These are phyloP conservation scores for Alsophila aescularia DNA, from an alignment of 2,888 invertebrate species.

Conservation along the genomic window DNA sequence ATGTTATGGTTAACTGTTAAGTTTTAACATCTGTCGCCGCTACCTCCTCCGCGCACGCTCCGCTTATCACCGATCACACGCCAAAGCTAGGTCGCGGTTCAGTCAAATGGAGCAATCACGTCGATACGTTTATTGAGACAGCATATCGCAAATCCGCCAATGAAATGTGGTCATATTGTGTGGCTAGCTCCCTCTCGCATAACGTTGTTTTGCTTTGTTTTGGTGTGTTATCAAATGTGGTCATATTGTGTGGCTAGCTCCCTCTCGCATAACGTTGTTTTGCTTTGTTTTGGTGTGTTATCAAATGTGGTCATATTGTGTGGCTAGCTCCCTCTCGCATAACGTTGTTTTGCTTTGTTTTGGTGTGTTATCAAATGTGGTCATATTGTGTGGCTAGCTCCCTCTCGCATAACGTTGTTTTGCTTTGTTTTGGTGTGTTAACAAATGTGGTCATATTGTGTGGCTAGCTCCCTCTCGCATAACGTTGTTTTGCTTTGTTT, in stretches of 20 bases:
- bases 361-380: slow-evolving; percentile 51
- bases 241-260: slow-evolving; percentile 40
- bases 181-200: slow-evolving; percentile 28
- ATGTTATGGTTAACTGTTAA: too few relatives aligned
- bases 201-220: slow-evolving; percentile 32
- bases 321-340: slow-evolving; percentile 22
- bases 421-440: too few relatives aligned
- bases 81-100: slow-evolving; percentile 36
- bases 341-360: slow-evolving; percentile 6
- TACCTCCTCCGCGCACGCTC: slow-evolving; percentile 30
- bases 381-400: slow-evolving; percentile 40
- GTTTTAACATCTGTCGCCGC: background rate
- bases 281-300: slow-evolving; percentile 30
- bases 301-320: slow-evolving; percentile 48
- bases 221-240: slow-evolving; percentile 51
- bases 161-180: slow-evolving; percentile 48
- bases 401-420: background rate
- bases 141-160: slow-evolving; percentile 47
- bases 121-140: slow-evolving; percentile 61
- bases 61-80: slow-evolving; percentile 3
- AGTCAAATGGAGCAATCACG: slow-evolving; percentile 57
- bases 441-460: too few relatives aligned
- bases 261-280: background rate
- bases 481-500: too few relatives aligned
- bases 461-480: too few relatives aligned